Base-by-base conservation (phyloP, 2,888 invertebrate genomes). In the Alviniconcha strummeri region DNA sequence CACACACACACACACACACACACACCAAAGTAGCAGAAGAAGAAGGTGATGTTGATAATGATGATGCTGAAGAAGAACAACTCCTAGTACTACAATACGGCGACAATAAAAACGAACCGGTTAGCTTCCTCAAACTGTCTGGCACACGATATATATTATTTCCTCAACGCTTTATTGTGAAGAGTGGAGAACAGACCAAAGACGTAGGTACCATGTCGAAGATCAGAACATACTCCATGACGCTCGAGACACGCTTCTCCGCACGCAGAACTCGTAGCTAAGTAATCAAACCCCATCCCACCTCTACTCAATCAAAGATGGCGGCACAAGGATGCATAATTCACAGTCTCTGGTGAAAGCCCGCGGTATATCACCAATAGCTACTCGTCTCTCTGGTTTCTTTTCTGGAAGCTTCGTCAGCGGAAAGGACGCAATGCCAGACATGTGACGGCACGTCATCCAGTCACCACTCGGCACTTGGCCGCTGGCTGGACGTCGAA, bases 281-380 rank as follows among this genome's bases (percentile, higher is more conserved):
- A 71, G 71, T n/a, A 71, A 71, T 36, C 36, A 36, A 36, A 36
- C 36, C 36, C 36, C 36, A 36, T 3, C 36, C 36, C 36, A 36
- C 36, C 36, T 3, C 36, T 36, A 36, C 36, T 36, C 69, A 80
- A 67, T 56, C 69, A 67, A 69, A 67, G 67, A 80, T 69, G 80
- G 80, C 69, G 80, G 54, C 4, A 52, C 52, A n/a, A n/a, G 5
- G 8, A 69, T 80, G 80, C 69, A 71, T 80, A 55, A 80, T 80
- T 80, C 80, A 74, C 36, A 69, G 54, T 11, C 55, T 11, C 64
- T 6, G 1, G 19, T 6, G 55, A 60, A 64, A 55, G 2, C 4
- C 19, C 36, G 17, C 9, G 69, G 55, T 69, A 80, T 80, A 80
- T 80, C 80, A 80, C 80, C 69, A 55, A 64, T 69, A 80, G 69